Conservation (phyloP, 2,888 invertebrate genomes). For the Helicoverpa assulta region DNA sequence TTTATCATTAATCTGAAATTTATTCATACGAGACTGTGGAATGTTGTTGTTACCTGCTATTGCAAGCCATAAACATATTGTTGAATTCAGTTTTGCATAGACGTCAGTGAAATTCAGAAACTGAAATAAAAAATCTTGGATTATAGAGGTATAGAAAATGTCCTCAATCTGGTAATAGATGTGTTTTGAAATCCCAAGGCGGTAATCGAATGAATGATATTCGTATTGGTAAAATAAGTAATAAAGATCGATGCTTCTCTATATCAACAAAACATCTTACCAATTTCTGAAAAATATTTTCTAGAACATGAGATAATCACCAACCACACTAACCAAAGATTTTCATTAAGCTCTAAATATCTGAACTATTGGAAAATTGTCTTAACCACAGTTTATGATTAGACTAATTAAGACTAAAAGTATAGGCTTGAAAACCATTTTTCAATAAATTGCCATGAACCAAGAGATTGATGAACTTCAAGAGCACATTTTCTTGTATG, state of each 20-base stretch:
- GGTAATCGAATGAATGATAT: slow-evolving; percentile 29
- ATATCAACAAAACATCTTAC: slow-evolving; percentile 15
- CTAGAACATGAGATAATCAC: not conserved
- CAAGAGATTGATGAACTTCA: not conserved
- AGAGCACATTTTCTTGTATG: slow-evolving; percentile 22
- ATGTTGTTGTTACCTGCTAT: slow-evolving; percentile 8
- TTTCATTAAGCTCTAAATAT: not conserved
- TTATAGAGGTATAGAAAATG: not conserved
- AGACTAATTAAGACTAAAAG: not conserved
- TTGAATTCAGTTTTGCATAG: not conserved
- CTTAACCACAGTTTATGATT: not conserved
- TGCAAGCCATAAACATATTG: not conserved
- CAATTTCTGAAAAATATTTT: not conserved
- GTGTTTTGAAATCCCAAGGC: slow-evolving; percentile 31
- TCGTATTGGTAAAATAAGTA: slow-evolving; percentile 8
- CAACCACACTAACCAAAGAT: not conserved
- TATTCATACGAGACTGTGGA: slow-evolving; percentile 21
- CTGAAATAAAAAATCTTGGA: not conserved
- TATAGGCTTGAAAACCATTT: not conserved
- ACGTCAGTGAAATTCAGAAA: not conserved
- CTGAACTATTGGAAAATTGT: not conserved
- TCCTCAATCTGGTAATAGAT: not conserved
- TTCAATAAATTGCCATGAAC: not conserved
- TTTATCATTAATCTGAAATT: slow-evolving; percentile 36
- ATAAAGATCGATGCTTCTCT: slow-evolving; percentile 37